phyloP scores from a whole-genome alignment of 1,140 invertebrate genomes.

The Solen grandis region DNA sequence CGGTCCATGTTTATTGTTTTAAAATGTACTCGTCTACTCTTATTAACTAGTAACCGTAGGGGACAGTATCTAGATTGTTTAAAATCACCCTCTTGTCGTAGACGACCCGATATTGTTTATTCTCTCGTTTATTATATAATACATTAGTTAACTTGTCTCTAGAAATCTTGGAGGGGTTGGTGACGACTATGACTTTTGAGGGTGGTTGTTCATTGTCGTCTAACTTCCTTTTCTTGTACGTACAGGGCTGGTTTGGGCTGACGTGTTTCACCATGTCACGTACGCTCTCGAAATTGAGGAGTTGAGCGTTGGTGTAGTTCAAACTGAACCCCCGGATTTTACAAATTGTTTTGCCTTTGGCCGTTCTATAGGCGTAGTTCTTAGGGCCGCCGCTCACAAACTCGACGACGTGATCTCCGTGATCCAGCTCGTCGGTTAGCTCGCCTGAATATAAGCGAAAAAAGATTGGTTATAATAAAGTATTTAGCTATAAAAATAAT shows the following conservation, averaged over 20 bases:
- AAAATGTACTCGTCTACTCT: too few relatives aligned
- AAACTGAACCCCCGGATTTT: conserved; percentile 13
- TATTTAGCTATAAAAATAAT: too few relatives aligned
- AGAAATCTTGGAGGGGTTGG: conserved; percentile 2
- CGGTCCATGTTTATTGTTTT: too few relatives aligned
- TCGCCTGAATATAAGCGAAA: not conserved
- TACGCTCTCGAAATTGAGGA: conserved; percentile 3
- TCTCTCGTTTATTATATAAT: not conserved
- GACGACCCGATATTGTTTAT: not conserved
- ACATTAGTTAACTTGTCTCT: not conserved
- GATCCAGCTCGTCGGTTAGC: conserved; percentile 14
- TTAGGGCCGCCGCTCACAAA: conserved; percentile 23
- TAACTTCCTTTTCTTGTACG: conserved; percentile 24
- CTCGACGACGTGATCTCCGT: conserved; percentile 6
- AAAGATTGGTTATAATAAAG: not conserved
- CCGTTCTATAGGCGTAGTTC: conserved; percentile 6
- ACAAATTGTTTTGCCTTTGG: not conserved
- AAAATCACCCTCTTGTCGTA: not conserved
- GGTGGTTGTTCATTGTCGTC: not conserved
- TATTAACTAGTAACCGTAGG: conserved; percentile 18
- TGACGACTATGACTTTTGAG: conserved; percentile 1
- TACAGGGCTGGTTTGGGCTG: not conserved
- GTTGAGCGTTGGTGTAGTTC: conserved; percentile 6
- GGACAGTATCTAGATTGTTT: conserved; percentile 9
- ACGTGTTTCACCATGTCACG: conserved; percentile 4